Base-by-base conservation (phyloP, 2,113 vertebrate genomes). In the Ptyas mucosa region DNA sequence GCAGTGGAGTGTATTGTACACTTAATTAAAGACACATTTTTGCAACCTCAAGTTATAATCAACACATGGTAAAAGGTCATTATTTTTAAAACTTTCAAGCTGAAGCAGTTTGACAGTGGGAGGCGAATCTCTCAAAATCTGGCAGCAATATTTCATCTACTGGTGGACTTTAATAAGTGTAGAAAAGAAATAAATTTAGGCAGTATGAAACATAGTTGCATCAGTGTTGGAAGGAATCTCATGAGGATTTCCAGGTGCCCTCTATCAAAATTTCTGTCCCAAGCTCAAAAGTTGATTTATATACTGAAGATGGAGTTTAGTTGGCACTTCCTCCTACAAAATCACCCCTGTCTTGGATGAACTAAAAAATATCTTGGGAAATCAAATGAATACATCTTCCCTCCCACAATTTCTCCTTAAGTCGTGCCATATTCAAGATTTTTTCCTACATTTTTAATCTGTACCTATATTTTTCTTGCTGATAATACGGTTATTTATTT, bases 1-100 rank as follows among this genome's bases (percentile, higher is more conserved):
- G 90, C 96, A 93, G 94, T 95, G 95, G 96, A 92, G 90, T 43
- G 95, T 88, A 95, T 90, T 92, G 88, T 94, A 95, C 95, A 90
- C 89, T 96, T 97, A 98, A 98, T 97, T 95, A 96, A 97, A 98
- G 97, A 97, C 96, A 97, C 94, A 94, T 96, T 98, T 52, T 94
- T 94, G 94, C 94, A 97, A 96, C 97, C 97, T 97, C 96, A 97
- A 96, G 94, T 97, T 97, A 96, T 97, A 97, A 89, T 94, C 96
- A 97, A 96, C 97, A 98, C 97, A 96, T 98, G 97, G 96, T 91
- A 95, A 94, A 96, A 94, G 95, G 97, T 97, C 96, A 97, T 97
- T 97, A 97, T 97, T 95, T 81, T 97, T 94, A 97, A 97, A 96
- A 97, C 97, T 96, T 96, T 46, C 96, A 97, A 97, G 97, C 96